Evolutionary conservation across 2,888 invertebrate genomes (phyloP).

Genomic region (Amphimallon solstitiale): DNA sequence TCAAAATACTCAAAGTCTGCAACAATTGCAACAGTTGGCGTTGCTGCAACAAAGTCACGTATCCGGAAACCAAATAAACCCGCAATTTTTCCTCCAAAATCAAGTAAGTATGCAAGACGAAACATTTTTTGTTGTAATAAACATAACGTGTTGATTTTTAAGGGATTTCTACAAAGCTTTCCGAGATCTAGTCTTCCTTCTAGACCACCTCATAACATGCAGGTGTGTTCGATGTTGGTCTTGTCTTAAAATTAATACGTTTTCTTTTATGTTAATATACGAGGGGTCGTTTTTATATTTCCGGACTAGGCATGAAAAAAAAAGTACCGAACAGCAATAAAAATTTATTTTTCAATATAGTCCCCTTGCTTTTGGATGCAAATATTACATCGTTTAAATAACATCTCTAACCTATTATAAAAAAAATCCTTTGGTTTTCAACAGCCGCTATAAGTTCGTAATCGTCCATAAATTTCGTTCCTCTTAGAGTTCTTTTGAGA

Average conservation of each 20-base stretch:
- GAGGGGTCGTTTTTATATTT: no score
- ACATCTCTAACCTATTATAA: no score
- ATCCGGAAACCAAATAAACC: constrained; percentile 61
- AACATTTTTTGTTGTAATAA: neutral
- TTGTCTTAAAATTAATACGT: constrained; percentile 5
- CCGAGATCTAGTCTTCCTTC: constrained; percentile 62
- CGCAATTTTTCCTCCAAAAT: constrained; percentile 81
- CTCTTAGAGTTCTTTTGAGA: no score
- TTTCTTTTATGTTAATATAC: neutral
- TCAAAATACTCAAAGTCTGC: constrained; percentile 72
- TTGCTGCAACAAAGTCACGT: constrained; percentile 70
- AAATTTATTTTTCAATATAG: no score
- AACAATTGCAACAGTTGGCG: constrained; percentile 74
- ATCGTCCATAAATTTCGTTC: no score
- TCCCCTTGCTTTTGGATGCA: no score
- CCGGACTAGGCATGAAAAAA: no score
- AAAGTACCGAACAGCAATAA: no score
- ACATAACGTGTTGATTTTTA: constrained; percentile 44
- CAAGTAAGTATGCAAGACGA: constrained; percentile 66
- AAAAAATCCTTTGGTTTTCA: no score
- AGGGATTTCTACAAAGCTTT: constrained; percentile 66
- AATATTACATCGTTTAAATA: no score
- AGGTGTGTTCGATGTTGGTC: constrained; percentile 59
- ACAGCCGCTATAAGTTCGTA: no score
- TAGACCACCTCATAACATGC: constrained; percentile 64